These are phyloP conservation scores for Therioaphis trifolii DNA, from an alignment of 2,888 invertebrate species.

Conservation along the genomic window DNA sequence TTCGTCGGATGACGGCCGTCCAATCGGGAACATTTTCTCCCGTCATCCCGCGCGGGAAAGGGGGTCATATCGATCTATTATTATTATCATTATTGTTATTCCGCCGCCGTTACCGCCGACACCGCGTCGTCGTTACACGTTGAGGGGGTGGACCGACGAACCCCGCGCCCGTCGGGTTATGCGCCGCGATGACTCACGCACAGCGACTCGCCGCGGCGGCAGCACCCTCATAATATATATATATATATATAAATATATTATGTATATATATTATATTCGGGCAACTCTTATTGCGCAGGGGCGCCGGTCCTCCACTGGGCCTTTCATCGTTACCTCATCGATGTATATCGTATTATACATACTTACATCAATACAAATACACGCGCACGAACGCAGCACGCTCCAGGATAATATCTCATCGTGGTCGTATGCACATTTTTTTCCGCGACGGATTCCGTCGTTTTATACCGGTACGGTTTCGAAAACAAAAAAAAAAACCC, in stretches of 20 bases:
- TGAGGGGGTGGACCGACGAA: neutral
- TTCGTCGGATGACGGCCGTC: neutral
- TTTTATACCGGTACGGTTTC: too few relatives aligned
- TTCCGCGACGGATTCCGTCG: neutral
- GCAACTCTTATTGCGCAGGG: too few relatives aligned
- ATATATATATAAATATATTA: too few relatives aligned
- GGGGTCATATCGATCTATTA: constrained; percentile 41
- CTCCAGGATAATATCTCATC: neutral
- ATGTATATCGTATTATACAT: too few relatives aligned
- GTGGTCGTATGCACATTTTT: neutral
- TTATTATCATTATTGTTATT: constrained; percentile 20
- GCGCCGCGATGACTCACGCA: constrained; percentile 29
- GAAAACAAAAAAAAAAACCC: neutral
- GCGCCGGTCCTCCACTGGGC: too few relatives aligned
- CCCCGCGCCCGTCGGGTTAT: neutral
- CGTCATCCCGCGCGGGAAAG: neutral
- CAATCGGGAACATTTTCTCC: neutral
- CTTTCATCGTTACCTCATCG: too few relatives aligned
- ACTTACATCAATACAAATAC: too few relatives aligned
- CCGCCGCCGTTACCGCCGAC: neutral
- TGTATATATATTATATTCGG: neutral
- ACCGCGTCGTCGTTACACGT: too few relatives aligned
- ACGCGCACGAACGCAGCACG: too few relatives aligned
- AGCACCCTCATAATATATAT: too few relatives aligned
- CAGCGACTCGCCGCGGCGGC: too few relatives aligned